phyloP scores from a whole-genome alignment of 2,113 vertebrate genomes.

The Erinaceus europaeus region DNA sequence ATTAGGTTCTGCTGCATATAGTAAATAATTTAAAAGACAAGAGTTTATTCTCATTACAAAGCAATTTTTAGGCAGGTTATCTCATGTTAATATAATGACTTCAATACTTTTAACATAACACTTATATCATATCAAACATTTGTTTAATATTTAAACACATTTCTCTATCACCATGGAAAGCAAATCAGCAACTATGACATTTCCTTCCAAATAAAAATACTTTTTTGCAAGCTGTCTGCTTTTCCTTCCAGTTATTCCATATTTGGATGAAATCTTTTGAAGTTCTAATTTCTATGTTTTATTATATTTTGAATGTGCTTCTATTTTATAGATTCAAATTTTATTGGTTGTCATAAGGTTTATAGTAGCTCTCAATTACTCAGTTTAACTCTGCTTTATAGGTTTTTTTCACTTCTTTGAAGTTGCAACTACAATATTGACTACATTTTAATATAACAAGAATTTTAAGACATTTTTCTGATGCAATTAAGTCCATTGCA shows the following conservation, averaged over 20 bases:
- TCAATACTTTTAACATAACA: conserved; percentile 28
- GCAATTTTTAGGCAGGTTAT: background rate
- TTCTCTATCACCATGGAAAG: conserved; percentile 53
- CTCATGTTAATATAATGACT: background rate
- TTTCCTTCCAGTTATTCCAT: conserved; percentile 62
- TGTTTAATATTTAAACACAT: conserved; percentile 63
- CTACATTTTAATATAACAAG: background rate
- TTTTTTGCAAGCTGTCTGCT: conserved; percentile 60
- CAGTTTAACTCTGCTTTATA: too few relatives aligned
- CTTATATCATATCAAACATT: conserved; percentile 49
- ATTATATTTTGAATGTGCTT: conserved; percentile 61
- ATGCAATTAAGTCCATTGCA: background rate
- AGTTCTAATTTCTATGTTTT: conserved; percentile 51
- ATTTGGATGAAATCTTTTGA: conserved; percentile 62
- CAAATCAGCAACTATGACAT: conserved; percentile 48
- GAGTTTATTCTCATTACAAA: background rate
- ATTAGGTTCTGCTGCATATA: background rate
- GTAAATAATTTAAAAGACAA: background rate
- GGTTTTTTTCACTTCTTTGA: background rate
- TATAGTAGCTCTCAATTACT: background rate
- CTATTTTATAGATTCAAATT: conserved; percentile 7
- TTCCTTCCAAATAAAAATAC: conserved; percentile 69
- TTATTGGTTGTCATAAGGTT: background rate
- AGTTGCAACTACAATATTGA: background rate
- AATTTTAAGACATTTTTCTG: background rate